Evolutionary conservation across 2,113 vertebrate genomes (phyloP), one percentile per base, ranked within the genome.

Genomic region (Upupa epops): DNA sequence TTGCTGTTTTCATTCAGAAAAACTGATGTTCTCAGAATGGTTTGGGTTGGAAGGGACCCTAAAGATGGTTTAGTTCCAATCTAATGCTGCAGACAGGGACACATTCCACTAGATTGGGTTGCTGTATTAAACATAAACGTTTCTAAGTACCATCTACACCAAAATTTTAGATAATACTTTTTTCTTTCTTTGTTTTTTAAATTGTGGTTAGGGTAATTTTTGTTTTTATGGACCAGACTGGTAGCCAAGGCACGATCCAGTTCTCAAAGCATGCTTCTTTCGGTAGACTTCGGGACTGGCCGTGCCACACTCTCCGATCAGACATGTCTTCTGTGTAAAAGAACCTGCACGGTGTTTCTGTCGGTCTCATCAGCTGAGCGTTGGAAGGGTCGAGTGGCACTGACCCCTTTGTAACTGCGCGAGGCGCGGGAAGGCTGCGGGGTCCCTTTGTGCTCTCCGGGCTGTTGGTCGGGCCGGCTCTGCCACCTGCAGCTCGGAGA

Each of bases 401-500:
- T 55, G 49, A 40, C 83, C 77, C 69, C 73, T 51, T 31, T 73
- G 86, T 90, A 80, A 84, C 92, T 37, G 94, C 88, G 60, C 8
- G 58, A 65, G 18, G 78, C 88, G 4, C 17, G 3, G 25, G 18
- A 6, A 45, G 32, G 20, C 58, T 0, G 70, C 8, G 19, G n/a
- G 40, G 65, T 9, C 69, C 78, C 87, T 95, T 93, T 69, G 83
- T 80, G 83, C 85, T 64, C n/a, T 68, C 58, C 52, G 64, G 52
- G 13, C 72, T 40, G 72, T 96, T 97, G 18, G 68, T 92, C 75
- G 96, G 94, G 96, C 82, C 51, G 61, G 95, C 83, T 92, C 97
- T 97, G 98, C 98, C 97, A 96, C 92, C 97, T 98, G 97, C 96
- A 97, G 97, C 95, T 83, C 28, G 17, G 48, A 96, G 79, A 73